Evolutionary conservation across 2,888 invertebrate genomes (phyloP), one percentile per base, ranked within the genome.

Genomic region (Plebejus melissa): DNA sequence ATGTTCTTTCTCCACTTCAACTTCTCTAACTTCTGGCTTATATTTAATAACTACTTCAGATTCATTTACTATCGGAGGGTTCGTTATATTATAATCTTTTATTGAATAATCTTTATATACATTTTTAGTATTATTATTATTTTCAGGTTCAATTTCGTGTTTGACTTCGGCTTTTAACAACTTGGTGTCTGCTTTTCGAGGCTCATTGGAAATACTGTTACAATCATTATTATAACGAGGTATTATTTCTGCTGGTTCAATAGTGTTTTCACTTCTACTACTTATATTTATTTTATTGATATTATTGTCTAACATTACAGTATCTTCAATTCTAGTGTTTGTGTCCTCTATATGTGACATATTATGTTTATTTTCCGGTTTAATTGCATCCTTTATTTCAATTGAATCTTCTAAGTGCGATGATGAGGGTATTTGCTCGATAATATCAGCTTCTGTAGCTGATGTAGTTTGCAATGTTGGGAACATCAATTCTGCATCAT

Each of bases 1-100:
- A 22, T 54, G 4, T 6, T 72, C 50, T 32, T 54, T 54, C 32
- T 16, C 36, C 9, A 72, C 50, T 16, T 72, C 32, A 4, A 72
- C 28, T 54, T 72, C 32, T 50, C 22, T 72, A 28, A 54, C 32
- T 28, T 72, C 54, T 72, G 72, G 72, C 9, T 32, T 72, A 32
- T 72, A 72, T 72, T 72, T 72, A 54, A 72, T 72, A 32, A 54
- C 13, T 54, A 72, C 54, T 72, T 72, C 72, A 54, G 72, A 72
- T 54, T 72, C 72, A 32, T 72, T 46, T 54, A 72, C 28, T 50
- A 54, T 46, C 28, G 72, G 50, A 72, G 54, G n/a, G 2, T 32
- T 54, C 16, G 0, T 32, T 5, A 13, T 16, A 32, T 54, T 54
- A 54, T 54, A 1, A 16, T 32, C 65, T 36, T 65, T 65, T 65